A percentile compares a stretch with the other conserved stretches of the same genome.
Conservation (phyloP, 37 sponge, comb jelly and placozoan species). For the Dysidea cf. avara region DNA sequence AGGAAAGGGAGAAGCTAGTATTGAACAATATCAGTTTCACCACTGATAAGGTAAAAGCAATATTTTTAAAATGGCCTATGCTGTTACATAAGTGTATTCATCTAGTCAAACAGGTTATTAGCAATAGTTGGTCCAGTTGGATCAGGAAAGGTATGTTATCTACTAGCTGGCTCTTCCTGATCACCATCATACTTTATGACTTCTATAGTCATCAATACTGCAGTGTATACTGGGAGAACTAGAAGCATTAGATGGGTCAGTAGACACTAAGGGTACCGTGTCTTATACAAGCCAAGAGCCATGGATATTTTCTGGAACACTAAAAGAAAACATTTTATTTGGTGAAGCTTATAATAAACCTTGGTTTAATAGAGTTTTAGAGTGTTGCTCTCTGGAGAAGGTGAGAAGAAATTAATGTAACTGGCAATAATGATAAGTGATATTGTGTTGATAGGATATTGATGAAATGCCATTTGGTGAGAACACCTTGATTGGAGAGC, state of each 20-base stretch:
- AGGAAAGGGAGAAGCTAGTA: slow-evolving; percentile 23
- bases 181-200: too few species aligned
- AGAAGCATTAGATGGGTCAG: slow-evolving; percentile 27
- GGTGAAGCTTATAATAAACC: slow-evolving; percentile 25
- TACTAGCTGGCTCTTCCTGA: too few species aligned
- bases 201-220: slow-evolving; percentile 51
- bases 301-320: slow-evolving; percentile 77
- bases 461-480: too few species aligned
- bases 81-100: too few species aligned
- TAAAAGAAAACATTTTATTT: slow-evolving; percentile 76
- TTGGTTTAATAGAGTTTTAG: slow-evolving; percentile 45
- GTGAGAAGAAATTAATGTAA: slow-evolving; percentile 4
- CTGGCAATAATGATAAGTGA: too few species aligned
- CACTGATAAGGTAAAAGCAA: slow-evolving; percentile 21
- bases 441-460: too few species aligned
- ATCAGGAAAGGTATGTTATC: slow-evolving; percentile 71
- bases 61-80: too few species aligned
- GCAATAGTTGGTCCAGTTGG: slow-evolving; percentile 73
- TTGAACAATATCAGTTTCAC: slow-evolving; percentile 30
- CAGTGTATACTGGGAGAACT: slow-evolving; percentile 60
- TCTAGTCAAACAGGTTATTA: slow-evolving; percentile 9
- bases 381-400: slow-evolving; percentile 60
- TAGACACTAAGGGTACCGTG: slow-evolving; percentile 43
- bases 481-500: too few species aligned
- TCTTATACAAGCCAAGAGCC: slow-evolving; percentile 69